Percentiles rank a stretch among this genome's conserved stretches.
phyloP scores from a whole-genome alignment of 2,888 invertebrate genomes.

The Falcaria lacertinaria region DNA sequence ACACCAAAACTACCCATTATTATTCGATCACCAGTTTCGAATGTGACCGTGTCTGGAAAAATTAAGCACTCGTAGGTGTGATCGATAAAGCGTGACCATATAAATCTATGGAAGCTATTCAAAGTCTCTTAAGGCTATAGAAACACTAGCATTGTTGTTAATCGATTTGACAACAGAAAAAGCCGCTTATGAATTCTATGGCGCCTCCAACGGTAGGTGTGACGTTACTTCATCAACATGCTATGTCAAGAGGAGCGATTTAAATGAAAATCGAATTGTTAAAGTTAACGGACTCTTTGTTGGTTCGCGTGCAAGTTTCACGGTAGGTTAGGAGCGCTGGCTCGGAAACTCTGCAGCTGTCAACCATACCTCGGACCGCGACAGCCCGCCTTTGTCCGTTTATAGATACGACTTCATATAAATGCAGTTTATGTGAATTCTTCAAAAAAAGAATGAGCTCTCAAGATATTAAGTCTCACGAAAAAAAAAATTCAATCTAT shows the following conservation, averaged over 20 bases:
- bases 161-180: constrained; percentile 49
- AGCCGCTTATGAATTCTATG: constrained; percentile 40
- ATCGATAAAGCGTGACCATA: constrained; percentile 60
- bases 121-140: constrained; percentile 53
- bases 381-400: constrained; percentile 63
- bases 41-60: constrained; percentile 40
- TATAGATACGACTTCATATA: constrained; percentile 74
- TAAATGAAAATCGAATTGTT: constrained; percentile 65
- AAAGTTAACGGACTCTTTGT: constrained; percentile 65
- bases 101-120: constrained; percentile 56
- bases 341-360: constrained; percentile 68
- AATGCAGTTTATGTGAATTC: constrained; percentile 76
- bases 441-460: constrained; percentile 63
- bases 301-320: constrained; percentile 61
- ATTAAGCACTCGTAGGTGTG: constrained; percentile 53
- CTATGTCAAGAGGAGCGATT: constrained; percentile 45
- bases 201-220: constrained; percentile 62
- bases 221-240: constrained; percentile 51
- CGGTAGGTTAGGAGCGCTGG: constrained; percentile 55
- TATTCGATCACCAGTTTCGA: constrained; percentile 30
- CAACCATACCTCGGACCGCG: constrained; percentile 62
- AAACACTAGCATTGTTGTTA: constrained; percentile 41
- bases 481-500: constrained; percentile 59
- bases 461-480: constrained; percentile 64
- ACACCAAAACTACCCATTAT: neutral